Conservation (phyloP, 2,888 invertebrate genomes). For the Lottia gigantea region DNA sequence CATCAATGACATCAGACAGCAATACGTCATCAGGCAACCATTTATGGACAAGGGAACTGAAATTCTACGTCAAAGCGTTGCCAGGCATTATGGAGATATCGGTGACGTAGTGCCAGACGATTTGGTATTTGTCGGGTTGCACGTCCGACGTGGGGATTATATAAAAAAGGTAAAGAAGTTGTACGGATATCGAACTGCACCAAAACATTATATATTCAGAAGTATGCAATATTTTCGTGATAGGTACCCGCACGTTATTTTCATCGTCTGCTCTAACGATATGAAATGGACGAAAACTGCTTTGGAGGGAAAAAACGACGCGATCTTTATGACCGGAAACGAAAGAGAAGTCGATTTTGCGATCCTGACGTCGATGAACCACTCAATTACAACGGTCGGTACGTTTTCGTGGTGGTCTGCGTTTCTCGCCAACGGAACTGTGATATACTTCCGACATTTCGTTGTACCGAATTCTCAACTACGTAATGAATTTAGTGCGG, state of each 20-base stretch:
- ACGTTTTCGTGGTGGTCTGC: conserved; percentile 1
- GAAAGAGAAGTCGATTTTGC: background rate
- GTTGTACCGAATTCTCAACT: background rate
- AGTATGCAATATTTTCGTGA: conserved; percentile 3
- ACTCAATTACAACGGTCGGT: background rate
- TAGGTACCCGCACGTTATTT: background rate
- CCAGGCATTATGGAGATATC: background rate
- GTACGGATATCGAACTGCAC: background rate
- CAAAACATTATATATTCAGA: background rate
- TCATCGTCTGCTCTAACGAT: background rate
- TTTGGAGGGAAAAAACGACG: background rate
- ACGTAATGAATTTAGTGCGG: background rate
- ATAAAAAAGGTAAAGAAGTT: background rate
- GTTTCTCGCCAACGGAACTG: background rate
- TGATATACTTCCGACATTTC: background rate
- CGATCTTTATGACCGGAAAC: background rate
- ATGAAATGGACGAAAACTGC: background rate
- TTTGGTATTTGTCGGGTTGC: background rate
- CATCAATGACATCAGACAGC: background rate
- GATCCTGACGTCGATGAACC: background rate
- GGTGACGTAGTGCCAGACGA: background rate
- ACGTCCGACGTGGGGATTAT: background rate
- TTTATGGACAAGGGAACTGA: background rate
- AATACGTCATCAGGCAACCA: background rate
- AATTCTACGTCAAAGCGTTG: background rate